Evolutionary conservation across 2,113 vertebrate genomes (phyloP).

Genomic region (Parus major): DNA sequence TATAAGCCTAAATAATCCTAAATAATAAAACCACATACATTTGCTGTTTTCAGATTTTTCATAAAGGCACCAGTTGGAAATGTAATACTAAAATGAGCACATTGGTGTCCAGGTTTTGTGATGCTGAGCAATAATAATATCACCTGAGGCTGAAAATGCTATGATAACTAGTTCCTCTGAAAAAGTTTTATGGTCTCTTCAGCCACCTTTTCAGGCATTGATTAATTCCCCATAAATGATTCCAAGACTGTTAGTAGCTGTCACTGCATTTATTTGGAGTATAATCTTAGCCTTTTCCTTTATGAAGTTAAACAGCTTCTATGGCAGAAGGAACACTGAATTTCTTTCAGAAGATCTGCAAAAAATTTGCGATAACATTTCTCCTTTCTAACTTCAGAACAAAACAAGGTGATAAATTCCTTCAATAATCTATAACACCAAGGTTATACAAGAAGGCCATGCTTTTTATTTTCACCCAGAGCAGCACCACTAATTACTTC

Average conservation of each 20-base stretch:
- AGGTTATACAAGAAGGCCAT: not conserved
- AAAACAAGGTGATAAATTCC: not conserved
- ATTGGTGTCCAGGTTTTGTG: not conserved
- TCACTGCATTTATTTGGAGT: not conserved
- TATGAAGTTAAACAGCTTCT: not conserved
- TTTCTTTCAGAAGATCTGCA: not conserved
- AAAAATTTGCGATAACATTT: rapidly evolving
- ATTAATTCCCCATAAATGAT: not conserved
- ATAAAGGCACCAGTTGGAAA: not conserved
- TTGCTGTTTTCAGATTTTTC: not conserved
- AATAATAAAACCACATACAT: not conserved
- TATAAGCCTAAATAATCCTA: not conserved
- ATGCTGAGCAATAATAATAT: not conserved
- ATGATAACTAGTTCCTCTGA: not conserved
- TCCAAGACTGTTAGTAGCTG: not conserved
- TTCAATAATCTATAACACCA: not conserved
- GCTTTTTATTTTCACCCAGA: not conserved
- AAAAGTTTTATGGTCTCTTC: not conserved
- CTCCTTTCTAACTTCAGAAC: not conserved
- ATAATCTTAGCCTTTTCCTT: not conserved
- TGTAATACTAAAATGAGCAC: not conserved
- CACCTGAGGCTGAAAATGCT: not conserved
- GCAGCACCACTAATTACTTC: not conserved
- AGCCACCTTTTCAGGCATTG: not conserved
- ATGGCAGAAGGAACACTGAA: not conserved